These are phyloP conservation scores for Coleophora deauratella DNA, from an alignment of 2,888 invertebrate genomes.

Conservation along the genomic window DNA sequence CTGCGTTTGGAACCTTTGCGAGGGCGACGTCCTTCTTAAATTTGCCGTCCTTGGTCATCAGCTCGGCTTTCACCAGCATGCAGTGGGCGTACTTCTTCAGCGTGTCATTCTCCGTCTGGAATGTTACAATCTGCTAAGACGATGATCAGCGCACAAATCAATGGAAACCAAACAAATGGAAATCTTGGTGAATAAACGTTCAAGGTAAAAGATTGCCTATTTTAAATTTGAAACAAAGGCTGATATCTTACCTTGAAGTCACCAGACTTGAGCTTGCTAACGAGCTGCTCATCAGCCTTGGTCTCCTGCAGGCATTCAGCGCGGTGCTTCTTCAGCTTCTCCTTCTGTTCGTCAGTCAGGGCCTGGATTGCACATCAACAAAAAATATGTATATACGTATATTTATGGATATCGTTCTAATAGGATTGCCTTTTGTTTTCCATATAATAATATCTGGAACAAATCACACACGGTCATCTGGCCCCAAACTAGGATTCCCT, in stretches of 20 bases:
- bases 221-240: no score
- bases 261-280: slow-evolving; percentile 58
- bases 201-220: no score
- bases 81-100: slow-evolving; percentile 65
- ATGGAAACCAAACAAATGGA: no score
- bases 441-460: no score
- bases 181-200: no score
- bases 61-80: slow-evolving; percentile 62
- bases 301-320: slow-evolving; percentile 56
- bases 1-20: slow-evolving; percentile 59
- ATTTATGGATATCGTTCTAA: no score
- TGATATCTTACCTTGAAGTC: slow-evolving; percentile 67
- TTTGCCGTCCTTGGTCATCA: slow-evolving; percentile 70
- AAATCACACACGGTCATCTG: no score
- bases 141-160: no score
- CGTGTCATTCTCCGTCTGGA: slow-evolving; percentile 53
- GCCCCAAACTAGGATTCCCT: no score
- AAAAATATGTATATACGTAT: no score
- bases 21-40: slow-evolving; percentile 69
- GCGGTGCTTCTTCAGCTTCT: slow-evolving; percentile 64
- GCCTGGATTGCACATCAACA: slow-evolving; percentile 50
- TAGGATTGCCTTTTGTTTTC: no score
- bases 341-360: slow-evolving; percentile 62
- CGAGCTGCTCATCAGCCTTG: slow-evolving; percentile 50
- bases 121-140: slow-evolving; percentile 4